Evolutionary conservation across 2,888 invertebrate genomes (phyloP).

Genomic region (Rosalia funebris): DNA sequence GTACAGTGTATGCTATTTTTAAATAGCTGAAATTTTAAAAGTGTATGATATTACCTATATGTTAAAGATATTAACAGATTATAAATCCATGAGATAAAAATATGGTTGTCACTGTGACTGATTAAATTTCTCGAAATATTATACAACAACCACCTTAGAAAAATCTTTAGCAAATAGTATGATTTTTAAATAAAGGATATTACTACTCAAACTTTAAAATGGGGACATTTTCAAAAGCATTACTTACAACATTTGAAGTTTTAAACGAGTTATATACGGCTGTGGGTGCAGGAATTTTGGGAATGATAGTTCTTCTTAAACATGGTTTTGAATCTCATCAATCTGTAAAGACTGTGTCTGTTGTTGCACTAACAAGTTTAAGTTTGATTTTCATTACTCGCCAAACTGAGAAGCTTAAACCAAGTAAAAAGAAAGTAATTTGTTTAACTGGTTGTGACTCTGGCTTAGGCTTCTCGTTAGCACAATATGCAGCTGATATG

Average conservation of each 20-base stretch:
- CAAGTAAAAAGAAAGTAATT: constrained; percentile 64
- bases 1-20: too few relatives aligned
- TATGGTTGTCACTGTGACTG: constrained; percentile 15
- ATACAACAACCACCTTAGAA: background rate
- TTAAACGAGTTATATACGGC: constrained; percentile 59
- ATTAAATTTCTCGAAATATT: constrained; percentile 1
- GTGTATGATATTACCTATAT: too few relatives aligned
- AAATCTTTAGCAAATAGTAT: background rate
- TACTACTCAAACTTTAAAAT: constrained; percentile 25
- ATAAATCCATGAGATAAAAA: too few relatives aligned
- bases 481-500: constrained; percentile 70
- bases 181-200: background rate
- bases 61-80: too few relatives aligned
- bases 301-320: constrained; percentile 54
- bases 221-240: constrained; percentile 44
- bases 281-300: constrained; percentile 57
- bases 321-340: constrained; percentile 55
- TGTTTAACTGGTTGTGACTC: constrained; percentile 89
- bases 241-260: constrained; percentile 54
- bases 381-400: constrained; percentile 54
- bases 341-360: constrained; percentile 51
- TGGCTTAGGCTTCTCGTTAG: constrained; percentile 81
- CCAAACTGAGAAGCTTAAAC: constrained; percentile 39
- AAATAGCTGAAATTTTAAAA: too few relatives aligned
- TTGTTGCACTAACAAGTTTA: constrained; percentile 52